Base-by-base conservation (phyloP, 2,888 invertebrate genomes). In the Cataglyphis albicans region DNA sequence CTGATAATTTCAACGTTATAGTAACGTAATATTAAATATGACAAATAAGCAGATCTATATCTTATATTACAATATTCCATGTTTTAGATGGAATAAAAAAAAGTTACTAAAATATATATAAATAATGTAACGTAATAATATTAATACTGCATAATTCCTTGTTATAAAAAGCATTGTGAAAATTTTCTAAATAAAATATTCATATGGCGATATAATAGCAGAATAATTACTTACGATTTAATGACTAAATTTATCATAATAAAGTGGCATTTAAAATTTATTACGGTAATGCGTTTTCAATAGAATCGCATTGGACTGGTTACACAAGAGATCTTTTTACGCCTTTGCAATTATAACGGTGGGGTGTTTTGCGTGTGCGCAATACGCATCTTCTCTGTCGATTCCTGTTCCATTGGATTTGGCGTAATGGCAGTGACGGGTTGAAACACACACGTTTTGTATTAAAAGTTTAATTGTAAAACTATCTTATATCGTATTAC, bases 281-380 rank as follows among this genome's bases (percentile, higher is more conserved):
- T 21, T 6, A 41, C n/a, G 25, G 5, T 55, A 55, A 38, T 67
- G n/a, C 41, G n/a, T 48, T 64, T 76, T 76, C 18, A 52, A 55
- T 68, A 12, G 41, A 12, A 64, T 41, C 15, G 7, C 3, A 15
- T 6, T 12, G 6, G 10, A 15, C 1, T 55, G 35, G n/a, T 80
- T 4, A 48, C 18, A 38, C 18, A 70, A 73, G 81, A 41, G 72
- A 21, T 48, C 57, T 57, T 80, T 67, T 59, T 64, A 6, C 32
- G 48, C 52, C 44, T 68, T 61, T 67, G 55, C 29, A 38, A 85
- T 88, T 87, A 83, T 52, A 81, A 83, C 55, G 73, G 68, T 75
- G 76, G 83, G 59, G 21, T 67, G 80, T 84, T 85, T 87, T 81
- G 90, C 89, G 89, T 86, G 84, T 91, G 91, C 91, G 91, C 91